Evolutionary conservation across 2,888 invertebrate species (phyloP), one percentile per base, ranked within the genome.

Genomic region (Thalpophila matura): DNA sequence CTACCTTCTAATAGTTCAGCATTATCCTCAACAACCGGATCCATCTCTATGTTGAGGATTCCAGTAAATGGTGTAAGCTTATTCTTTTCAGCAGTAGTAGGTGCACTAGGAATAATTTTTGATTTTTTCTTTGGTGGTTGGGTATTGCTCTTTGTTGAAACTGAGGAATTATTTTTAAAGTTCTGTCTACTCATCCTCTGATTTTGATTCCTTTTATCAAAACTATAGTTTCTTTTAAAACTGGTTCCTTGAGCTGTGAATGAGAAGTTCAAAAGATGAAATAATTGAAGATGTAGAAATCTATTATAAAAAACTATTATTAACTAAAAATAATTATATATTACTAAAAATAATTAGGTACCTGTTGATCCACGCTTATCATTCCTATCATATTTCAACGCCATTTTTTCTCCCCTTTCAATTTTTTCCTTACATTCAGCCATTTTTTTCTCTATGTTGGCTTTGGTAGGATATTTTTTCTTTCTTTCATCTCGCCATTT

Each of bases 401-500:
- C 95, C 83, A 97, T 95, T 82, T 96, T 96, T 93, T 98, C 98
- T 22, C 98, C 98, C 65, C 98, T 95, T 66, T 97, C 95, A 53
- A 96, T 83, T 85, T 96, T 97, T 82, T 97, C 98, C 65, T 96
- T 95, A 29, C 95, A 91, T 66, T 96, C 95, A 33, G 96, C 96
- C 73, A 95, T 95, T 81, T 96, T 95, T 71, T 96, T 96, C 64
- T 96, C 96, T 26, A 97, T 95, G 86, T 97, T 98, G 22, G 91
- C 95, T 77, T 95, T 95, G 0, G 97, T 97, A 0, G 98, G 98
- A 89, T 96, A 98, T 80, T 96, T 97, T 91, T 95, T 97, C 86
- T 96, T 97, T 47, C 99, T 95, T 81, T 99, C 98, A 50, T 96
- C 96, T 72, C 96, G 96, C 98, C 99, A 99, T 87, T 97, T 97